Evolutionary conservation across 2,888 invertebrate species (phyloP), one percentile per base, ranked within the genome.

Genomic region (Hyposoter didymator): DNA sequence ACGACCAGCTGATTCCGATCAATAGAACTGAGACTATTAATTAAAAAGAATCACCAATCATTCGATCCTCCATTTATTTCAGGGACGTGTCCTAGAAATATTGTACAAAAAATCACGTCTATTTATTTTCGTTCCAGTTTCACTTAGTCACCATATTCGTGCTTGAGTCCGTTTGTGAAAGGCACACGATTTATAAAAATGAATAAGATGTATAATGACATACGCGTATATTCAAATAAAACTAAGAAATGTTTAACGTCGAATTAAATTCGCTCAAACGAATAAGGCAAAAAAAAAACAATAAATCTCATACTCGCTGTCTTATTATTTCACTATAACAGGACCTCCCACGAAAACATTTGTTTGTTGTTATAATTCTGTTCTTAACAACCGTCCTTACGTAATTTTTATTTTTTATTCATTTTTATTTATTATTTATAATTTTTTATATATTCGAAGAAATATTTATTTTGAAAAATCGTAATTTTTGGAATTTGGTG

Each of bases 101-200:
- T 28, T 78, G 67, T 66, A 55, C 43, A 22, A 55, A 55, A 22
- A 10, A 55, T 22, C 10, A 19, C 19, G 52, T 8, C 8, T 52
- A 55, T 55, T 19, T 3, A 12, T 19, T 10, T 22, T 55, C 19
- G 19, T 19, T 52, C 7, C 6, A 49, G 6, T 52, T 52, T 52
- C 19, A 7, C 52, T n/a, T 28, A 32, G 70, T 75, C 59, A 70
- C 69, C 75, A 19, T 28, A 74, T 76, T 45, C 73, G 70, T 72
- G 59, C 49, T 85, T 74, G 43, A 87, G 81, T 87, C 83, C 81
- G 83, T 89, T 88, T 88, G 88, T 89, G 89, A 89, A 89, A 89
- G 89, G 88, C 83, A 87, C 84, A 87, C 55, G 72, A 73, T 55
- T 76, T 82, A 69, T 55, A 59, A 72, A 5, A 32, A 59, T 47